These are phyloP conservation scores for Argyra leucocephala DNA, from an alignment of 2,888 invertebrate species.

Conservation along the genomic window DNA sequence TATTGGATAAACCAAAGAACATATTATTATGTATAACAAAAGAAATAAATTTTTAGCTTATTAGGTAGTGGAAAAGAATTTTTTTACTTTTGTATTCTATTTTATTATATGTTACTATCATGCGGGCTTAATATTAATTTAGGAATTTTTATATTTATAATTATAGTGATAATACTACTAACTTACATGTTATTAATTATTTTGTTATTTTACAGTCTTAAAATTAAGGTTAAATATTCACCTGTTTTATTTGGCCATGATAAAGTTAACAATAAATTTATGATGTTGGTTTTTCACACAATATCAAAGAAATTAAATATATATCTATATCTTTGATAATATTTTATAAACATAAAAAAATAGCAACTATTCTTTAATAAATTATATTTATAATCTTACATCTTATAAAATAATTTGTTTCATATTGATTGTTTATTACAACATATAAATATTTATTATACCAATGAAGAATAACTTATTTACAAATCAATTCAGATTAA, in stretches of 20 bases:
- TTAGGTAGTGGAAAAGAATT: too few species aligned
- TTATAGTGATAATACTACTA: not conserved
- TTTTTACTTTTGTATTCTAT: not conserved
- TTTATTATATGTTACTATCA: too few species aligned
- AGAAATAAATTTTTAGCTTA: too few species aligned
- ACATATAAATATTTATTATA: too few species aligned
- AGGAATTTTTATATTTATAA: not conserved
- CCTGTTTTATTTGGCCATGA: slow-evolving; percentile 35
- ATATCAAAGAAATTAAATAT: too few species aligned
- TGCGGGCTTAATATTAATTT: not conserved
- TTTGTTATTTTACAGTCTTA: not conserved
- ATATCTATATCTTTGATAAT: slow-evolving; percentile 14
- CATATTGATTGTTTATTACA: not conserved
- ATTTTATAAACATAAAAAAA: slow-evolving; percentile 2
- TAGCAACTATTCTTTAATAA: too few species aligned
- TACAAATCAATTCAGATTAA: too few species aligned
- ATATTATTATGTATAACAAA: too few species aligned
- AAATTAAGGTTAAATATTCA: slow-evolving; percentile 18
- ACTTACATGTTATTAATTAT: not conserved
- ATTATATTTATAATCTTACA: too few species aligned
- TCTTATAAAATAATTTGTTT: slow-evolving; percentile 15
- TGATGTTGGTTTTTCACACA: slow-evolving; percentile 18
- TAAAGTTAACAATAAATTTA: slow-evolving; percentile 28
- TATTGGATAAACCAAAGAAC: too few species aligned
- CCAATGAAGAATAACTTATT: too few species aligned